Base-by-base conservation (phyloP, 2,797 vertebrate species). In the Crocidura indochinensis region DNA sequence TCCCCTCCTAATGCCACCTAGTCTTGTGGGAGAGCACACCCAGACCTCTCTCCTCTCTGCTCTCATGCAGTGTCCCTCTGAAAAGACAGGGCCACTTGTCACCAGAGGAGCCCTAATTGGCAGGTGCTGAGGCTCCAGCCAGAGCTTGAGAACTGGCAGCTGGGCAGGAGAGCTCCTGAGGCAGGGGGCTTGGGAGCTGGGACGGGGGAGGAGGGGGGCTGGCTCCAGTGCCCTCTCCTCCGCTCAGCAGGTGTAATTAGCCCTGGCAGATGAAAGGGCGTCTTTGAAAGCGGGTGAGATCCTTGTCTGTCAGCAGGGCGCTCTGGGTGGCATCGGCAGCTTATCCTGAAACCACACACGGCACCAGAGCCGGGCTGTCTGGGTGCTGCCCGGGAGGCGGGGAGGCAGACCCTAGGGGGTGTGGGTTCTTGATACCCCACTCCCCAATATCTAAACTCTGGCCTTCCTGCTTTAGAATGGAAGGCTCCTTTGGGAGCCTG, bases 251-350 rank as follows among this genome's bases (percentile, higher is more conserved):
- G 96, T 97, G 96, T 97, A 97, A 97, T 97, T 97, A 97, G 96
- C 96, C 96, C 94, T 97, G 95, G 96, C 95, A 97, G 96, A 97
- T 97, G 96, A 97, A 97, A 97, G 96, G 95, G 96, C 94, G 96
- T 96, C 96, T 97, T 95, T 97, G 96, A 96, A 96, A 95, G 94
- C 90, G 7, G 96, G 94, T 29, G 90, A 97, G 96, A 97, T 97
- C 96, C 96, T 97, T 97, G 96, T 97, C 96, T 97, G 96, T 96
- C 96, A 97, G 96, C 96, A 97, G 96, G 94, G 94, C 96, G 95
- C 96, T 95, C 96, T 97, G 96, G 96, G 96, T 97, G 96, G 96
- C 96, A 97, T 97, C 94, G 74, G 91, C 94, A 94, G 96, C 96
- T 96, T 96, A 96, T 94, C 95, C 96, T 95, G 92, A 96, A 96